Conservation (phyloP, 2,888 invertebrate species). For the Coelogynopora nodosa region DNA sequence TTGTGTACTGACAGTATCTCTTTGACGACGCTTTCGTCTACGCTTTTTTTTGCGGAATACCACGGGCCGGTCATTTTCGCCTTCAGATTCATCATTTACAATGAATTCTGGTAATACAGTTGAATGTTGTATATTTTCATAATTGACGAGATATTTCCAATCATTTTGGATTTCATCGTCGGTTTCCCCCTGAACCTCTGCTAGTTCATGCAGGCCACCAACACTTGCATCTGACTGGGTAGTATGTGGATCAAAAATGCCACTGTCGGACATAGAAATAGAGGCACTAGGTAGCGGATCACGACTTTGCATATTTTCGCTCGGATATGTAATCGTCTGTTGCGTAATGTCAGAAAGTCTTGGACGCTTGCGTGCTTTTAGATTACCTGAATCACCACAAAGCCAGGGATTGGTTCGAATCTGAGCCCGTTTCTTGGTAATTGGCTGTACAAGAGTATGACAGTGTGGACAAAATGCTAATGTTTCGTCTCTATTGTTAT, state of each 20-base stretch:
- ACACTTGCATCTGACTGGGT: not conserved
- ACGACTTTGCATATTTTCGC: not conserved
- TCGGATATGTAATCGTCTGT: not conserved
- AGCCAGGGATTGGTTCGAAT: constrained; percentile 35
- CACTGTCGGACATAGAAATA: not conserved
- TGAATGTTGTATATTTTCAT: not conserved
- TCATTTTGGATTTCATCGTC: not conserved
- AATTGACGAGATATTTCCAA: not conserved
- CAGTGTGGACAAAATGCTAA: constrained; percentile 21
- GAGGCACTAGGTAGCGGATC: not conserved
- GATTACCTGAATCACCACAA: not conserved
- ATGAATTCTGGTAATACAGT: not conserved
- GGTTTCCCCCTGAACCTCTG: not conserved
- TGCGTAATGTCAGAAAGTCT: not conserved
- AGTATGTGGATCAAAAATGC: not conserved
- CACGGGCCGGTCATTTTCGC: not conserved
- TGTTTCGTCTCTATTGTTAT: not conserved
- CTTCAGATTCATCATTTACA: not conserved
- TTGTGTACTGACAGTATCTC: not conserved
- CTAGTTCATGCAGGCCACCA: not conserved
- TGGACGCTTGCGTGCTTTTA: not conserved
- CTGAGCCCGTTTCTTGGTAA: not conserved
- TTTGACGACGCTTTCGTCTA: not conserved
- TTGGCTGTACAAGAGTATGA: not conserved
- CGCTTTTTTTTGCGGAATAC: not conserved